Evolutionary conservation across 2,113 vertebrate species (phyloP).

Genomic region (Oncorhynchus tshawytscha): DNA sequence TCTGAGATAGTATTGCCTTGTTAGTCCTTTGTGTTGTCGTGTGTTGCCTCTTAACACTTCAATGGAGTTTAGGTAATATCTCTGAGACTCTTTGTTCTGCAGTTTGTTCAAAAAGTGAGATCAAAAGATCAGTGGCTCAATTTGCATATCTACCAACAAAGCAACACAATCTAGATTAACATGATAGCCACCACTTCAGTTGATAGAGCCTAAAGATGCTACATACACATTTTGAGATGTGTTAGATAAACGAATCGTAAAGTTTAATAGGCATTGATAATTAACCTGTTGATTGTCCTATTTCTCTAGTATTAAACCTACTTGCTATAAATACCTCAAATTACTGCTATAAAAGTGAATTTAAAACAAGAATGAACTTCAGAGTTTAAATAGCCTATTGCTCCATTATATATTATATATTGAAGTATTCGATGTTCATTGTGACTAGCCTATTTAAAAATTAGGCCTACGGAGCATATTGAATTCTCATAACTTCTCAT

Average conservation of each 20-base stretch:
- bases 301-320: not conserved
- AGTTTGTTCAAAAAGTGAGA: conserved; percentile 77
- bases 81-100: conserved; percentile 79
- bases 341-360: not conserved
- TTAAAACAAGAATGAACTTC: not conserved
- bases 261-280: not conserved
- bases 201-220: not conserved
- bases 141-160: conserved; percentile 60
- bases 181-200: conserved; percentile 2
- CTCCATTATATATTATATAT: not conserved
- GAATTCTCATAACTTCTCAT: not conserved
- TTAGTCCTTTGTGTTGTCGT: conserved; percentile 75
- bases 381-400: not conserved
- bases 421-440: not conserved
- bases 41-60: conserved; percentile 81
- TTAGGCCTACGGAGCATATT: not conserved
- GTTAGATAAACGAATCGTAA: not conserved
- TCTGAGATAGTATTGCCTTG: conserved; percentile 73
- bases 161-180: conserved; percentile 44
- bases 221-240: not conserved
- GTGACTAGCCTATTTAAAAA: not conserved
- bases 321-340: not conserved
- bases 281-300: not conserved
- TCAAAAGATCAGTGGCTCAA: conserved; percentile 76
- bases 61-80: conserved; percentile 75